Evolutionary conservation across 2,797 vertebrate genomes (phyloP).

Genomic region (Lagocephalus sceleratus): DNA sequence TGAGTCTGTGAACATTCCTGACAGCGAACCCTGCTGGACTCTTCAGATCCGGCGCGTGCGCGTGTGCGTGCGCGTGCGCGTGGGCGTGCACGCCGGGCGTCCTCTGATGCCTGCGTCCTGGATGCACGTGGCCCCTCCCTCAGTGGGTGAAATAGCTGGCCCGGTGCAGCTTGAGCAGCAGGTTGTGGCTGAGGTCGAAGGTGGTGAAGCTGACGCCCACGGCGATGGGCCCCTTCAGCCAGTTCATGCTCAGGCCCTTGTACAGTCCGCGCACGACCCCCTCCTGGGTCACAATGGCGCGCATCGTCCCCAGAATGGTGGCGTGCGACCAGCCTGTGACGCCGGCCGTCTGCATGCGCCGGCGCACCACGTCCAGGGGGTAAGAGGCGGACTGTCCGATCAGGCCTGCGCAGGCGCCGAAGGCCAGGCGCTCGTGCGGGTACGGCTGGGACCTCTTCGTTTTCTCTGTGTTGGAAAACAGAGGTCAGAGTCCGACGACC

Average conservation of each 20-base stretch:
- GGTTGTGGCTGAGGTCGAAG: slow-evolving; percentile 88
- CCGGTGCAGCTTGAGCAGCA: slow-evolving; percentile 81
- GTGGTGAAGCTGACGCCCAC: slow-evolving; percentile 96
- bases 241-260: slow-evolving; percentile 99
- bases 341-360: slow-evolving; percentile 96
- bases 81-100: background rate
- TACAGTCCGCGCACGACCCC: slow-evolving; percentile 87
- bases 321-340: slow-evolving; percentile 82
- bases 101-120: background rate
- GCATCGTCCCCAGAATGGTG: slow-evolving; percentile 84
- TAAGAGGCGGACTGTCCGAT: slow-evolving; percentile 94
- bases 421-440: slow-evolving; percentile 85
- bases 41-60: background rate
- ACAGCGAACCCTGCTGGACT: too few species aligned
- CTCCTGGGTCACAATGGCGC: slow-evolving; percentile 81
- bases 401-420: slow-evolving; percentile 91
- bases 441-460: slow-evolving; percentile 82
- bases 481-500: background rate
- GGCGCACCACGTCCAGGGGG: slow-evolving; percentile 93
- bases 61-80: background rate
- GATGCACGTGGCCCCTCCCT: slow-evolving; percentile 40
- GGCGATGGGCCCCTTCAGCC: slow-evolving; percentile 92
- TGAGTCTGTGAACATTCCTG: slow-evolving; percentile 16
- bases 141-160: slow-evolving; percentile 70
- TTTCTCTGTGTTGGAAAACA: slow-evolving; percentile 71